These are phyloP conservation scores for Neoarius graeffei DNA, from an alignment of 2,113 vertebrate genomes.

Conservation along the genomic window DNA sequence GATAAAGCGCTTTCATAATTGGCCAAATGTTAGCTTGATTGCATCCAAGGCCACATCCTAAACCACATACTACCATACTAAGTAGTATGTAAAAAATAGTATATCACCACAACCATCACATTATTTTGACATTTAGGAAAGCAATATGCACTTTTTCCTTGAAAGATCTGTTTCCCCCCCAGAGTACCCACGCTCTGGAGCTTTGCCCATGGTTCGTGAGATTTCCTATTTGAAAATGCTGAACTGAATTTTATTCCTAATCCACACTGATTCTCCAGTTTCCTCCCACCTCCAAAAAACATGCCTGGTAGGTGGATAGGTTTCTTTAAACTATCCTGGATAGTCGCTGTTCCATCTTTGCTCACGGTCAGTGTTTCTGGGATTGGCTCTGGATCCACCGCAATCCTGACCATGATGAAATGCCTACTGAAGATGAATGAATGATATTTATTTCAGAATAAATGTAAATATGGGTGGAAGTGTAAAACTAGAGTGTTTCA, in stretches of 20 bases:
- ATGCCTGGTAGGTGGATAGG: too few species aligned
- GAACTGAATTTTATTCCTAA: neutral
- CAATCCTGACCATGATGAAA: neutral
- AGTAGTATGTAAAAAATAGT: neutral
- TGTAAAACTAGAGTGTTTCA: neutral
- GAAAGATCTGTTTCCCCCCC: neutral
- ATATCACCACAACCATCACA: neutral
- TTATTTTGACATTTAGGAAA: neutral
- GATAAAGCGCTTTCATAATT: slow-evolving; percentile 11
- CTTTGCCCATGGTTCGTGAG: neutral
- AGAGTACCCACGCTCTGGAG: neutral
- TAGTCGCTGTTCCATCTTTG: neutral
- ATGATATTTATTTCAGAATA: neutral
- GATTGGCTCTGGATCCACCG: neutral
- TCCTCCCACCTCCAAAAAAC: too few species aligned
- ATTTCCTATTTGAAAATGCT: neutral
- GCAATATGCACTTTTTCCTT: neutral
- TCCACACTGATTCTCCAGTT: too few species aligned
- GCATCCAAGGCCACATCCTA: slow-evolving; percentile 18
- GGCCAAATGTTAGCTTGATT: slow-evolving; percentile 10
- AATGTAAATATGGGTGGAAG: neutral
- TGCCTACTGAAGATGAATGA: neutral
- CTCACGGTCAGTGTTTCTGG: neutral
- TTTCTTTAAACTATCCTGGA: too few species aligned
- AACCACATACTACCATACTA: neutral